Percentiles rank a stretch among this genome's conserved stretches.
phyloP scores from a whole-genome alignment of 2,888 invertebrate species.

The Geophilus truncorum region DNA sequence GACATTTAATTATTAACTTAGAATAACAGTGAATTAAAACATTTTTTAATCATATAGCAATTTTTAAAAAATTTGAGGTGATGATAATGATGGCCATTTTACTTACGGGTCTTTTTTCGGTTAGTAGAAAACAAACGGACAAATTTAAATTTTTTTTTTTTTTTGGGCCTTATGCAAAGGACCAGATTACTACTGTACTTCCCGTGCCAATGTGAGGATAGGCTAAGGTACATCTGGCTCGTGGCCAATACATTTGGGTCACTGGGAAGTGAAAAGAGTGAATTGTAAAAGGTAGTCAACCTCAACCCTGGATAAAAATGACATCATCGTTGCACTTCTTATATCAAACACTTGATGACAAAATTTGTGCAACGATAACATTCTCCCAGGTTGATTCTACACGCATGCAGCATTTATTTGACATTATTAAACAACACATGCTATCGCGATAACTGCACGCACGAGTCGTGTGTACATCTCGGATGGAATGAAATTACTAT shows the following conservation, averaged over 20 bases:
- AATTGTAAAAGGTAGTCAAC: conserved; percentile 13
- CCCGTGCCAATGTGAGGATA: conserved; percentile 18
- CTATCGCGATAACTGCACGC: background rate
- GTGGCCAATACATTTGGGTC: conserved; percentile 29
- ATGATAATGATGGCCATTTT: no score
- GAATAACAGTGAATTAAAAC: no score
- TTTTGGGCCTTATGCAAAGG: background rate
- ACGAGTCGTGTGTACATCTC: no score
- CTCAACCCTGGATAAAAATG: conserved; percentile 25
- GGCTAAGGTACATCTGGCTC: background rate
- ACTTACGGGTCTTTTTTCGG: no score
- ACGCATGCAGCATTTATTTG: background rate
- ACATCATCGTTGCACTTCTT: background rate
- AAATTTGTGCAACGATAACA: background rate
- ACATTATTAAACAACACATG: background rate
- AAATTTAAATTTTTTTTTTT: background rate
- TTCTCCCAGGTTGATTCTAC: no score
- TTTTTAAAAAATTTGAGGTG: no score
- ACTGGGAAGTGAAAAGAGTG: conserved; percentile 22
- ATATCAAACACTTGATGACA: background rate
- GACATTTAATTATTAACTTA: background rate
- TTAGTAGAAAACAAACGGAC: no score
- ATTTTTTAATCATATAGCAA: no score
- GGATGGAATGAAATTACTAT: no score
- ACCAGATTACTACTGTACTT: background rate